Percentiles rank a stretch among this genome's conserved stretches.
Evolutionary conservation across 2,113 vertebrate genomes (phyloP).

Genomic region (Thalassarche chlororhynchos): DNA sequence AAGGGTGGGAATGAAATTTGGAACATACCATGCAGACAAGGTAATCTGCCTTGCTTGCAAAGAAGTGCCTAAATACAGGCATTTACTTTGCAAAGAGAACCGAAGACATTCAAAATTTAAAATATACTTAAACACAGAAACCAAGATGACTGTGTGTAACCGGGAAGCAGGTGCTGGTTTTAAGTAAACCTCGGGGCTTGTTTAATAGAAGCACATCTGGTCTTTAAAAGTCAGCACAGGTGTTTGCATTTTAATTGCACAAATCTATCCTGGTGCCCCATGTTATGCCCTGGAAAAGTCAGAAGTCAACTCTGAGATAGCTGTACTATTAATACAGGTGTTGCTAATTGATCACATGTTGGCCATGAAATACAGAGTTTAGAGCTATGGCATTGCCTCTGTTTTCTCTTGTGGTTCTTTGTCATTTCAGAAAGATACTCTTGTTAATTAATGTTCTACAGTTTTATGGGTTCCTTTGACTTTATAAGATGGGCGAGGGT

Average conservation of each 20-base stretch:
- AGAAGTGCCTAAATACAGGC: neutral
- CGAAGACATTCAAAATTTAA: neutral
- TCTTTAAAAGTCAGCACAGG: slow-evolving; percentile 27
- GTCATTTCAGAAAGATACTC: neutral
- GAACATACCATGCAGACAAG: neutral
- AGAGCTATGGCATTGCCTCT: neutral
- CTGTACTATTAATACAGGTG: neutral
- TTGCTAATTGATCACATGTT: neutral
- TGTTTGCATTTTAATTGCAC: slow-evolving; percentile 39
- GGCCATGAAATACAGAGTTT: neutral
- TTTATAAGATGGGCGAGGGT: neutral
- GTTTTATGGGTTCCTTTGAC: neutral
- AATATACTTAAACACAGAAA: neutral
- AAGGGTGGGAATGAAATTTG: neutral
- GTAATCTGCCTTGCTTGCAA: neutral
- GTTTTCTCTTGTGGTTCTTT: neutral
- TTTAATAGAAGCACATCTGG: slow-evolving; percentile 46
- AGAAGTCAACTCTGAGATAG: neutral
- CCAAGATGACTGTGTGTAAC: neutral
- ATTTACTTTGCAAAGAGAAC: neutral
- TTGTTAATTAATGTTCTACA: neutral
- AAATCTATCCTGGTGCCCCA: neutral
- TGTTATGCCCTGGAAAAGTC: neutral
- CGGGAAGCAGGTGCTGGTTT: neutral
- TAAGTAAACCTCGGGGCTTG: slow-evolving; percentile 33